phyloP scores from a whole-genome alignment of 2,888 invertebrate species.

The Arrhopalites spinosus region DNA sequence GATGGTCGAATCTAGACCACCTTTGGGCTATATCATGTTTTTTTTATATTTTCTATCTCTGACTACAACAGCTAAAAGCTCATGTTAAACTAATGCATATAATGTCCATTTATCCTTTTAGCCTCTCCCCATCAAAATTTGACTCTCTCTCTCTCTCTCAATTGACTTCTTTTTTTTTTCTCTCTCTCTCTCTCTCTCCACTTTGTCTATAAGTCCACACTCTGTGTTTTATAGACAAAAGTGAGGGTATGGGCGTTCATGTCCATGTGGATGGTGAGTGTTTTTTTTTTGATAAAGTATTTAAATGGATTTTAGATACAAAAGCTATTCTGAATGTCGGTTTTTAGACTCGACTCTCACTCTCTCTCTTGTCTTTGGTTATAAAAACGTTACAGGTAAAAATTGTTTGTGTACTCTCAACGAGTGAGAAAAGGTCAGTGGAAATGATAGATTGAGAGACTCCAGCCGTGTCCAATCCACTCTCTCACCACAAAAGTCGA shows the following conservation, averaged over 20 bases:
- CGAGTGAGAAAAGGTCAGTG: constrained; percentile 28
- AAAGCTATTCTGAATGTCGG: no score
- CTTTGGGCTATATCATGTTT: constrained; percentile 16
- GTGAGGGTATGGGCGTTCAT: no score
- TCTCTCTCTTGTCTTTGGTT: no score
- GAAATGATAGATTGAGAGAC: constrained; percentile 29
- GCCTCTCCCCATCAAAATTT: not conserved
- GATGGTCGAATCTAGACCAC: constrained; percentile 24
- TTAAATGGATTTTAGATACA: constrained; percentile 20
- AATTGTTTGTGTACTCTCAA: not conserved
- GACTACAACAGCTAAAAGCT: constrained; percentile 3
- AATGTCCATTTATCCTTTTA: not conserved
- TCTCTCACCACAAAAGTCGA: constrained; percentile 30
- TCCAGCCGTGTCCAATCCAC: constrained; percentile 30
- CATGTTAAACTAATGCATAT: not conserved
- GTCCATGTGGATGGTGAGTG: no score
- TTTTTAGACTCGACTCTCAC: no score
- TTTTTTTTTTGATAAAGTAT: constrained; percentile 2
- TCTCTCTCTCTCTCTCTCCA: no score
- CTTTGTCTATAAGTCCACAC: no score
- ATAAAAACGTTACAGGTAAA: not conserved
- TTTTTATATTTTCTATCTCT: no score
- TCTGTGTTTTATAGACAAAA: no score
- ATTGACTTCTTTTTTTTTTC: not conserved
- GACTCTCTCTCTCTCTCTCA: not conserved